phyloP scores from a whole-genome alignment of 2,113 vertebrate genomes.

The Proteles cristata region DNA sequence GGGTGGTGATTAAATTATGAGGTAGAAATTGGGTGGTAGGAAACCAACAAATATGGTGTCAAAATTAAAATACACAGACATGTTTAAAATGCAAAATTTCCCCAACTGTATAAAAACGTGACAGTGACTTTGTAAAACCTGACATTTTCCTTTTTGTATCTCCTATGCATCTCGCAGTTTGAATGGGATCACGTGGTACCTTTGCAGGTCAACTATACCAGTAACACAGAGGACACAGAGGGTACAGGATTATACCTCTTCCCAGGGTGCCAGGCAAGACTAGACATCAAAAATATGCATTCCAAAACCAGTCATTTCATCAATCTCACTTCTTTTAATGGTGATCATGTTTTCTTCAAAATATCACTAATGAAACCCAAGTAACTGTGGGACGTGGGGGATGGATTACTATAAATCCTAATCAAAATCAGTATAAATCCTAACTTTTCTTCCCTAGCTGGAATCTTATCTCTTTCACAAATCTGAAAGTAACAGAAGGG shows the following conservation, averaged over 20 bases:
- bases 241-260: neutral
- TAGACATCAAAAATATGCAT: neutral
- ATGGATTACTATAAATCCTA: neutral
- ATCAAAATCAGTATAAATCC: neutral
- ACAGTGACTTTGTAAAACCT: neutral
- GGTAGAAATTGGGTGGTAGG: neutral
- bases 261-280: neutral
- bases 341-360: neutral
- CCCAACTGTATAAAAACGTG: neutral
- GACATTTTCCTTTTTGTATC: neutral
- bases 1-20: neutral
- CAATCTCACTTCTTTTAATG: constrained; percentile 42
- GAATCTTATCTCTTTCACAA: constrained; percentile 18
- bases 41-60: neutral
- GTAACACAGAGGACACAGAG: neutral
- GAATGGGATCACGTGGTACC: neutral
- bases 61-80: neutral
- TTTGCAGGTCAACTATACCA: neutral
- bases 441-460: neutral
- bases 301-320: neutral
- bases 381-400: neutral
- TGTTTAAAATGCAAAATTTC: neutral
- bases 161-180: neutral
- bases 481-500: neutral
- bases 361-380: constrained; percentile 7